Percentiles rank a stretch among this genome's conserved stretches.
phyloP scores from a whole-genome alignment of 2,113 vertebrate species.

The Narcine bancroftii region DNA sequence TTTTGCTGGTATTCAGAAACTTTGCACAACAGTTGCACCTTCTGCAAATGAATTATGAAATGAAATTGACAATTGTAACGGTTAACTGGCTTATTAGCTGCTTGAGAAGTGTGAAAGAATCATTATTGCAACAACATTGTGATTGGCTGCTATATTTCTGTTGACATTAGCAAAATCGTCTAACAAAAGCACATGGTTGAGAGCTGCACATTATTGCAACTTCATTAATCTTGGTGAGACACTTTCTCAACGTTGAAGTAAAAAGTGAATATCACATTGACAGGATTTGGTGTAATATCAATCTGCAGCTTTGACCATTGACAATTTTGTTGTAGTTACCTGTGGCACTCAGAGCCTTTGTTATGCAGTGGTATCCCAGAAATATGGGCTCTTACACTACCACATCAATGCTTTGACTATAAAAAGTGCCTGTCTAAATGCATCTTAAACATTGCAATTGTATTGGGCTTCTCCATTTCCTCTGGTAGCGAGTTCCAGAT shows the following conservation, averaged over 20 bases:
- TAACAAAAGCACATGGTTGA: background rate
- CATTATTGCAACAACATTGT: background rate
- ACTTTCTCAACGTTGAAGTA: background rate
- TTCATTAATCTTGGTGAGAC: slow-evolving; percentile 12
- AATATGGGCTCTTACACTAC: too few species aligned
- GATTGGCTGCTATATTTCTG: background rate
- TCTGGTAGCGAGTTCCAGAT: too few species aligned
- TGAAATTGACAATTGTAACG: background rate
- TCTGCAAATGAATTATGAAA: slow-evolving; percentile 17
- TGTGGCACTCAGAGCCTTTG: background rate
- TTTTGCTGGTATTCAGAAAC: background rate
- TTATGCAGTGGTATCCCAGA: too few species aligned
- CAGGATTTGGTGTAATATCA: background rate
- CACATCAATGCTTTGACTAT: too few species aligned
- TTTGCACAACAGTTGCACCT: background rate
- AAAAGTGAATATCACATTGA: background rate
- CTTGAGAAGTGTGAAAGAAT: slow-evolving; percentile 31
- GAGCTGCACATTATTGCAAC: background rate
- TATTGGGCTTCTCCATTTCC: too few species aligned
- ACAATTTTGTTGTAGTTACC: background rate
- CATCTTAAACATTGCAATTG: too few species aligned
- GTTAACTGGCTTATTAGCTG: slow-evolving; percentile 26
- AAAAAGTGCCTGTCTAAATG: too few species aligned
- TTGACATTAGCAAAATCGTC: slow-evolving; percentile 5
- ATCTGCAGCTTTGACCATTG: background rate